phyloP scores from a whole-genome alignment of 2,113 vertebrate genomes.

The Columba janthina region DNA sequence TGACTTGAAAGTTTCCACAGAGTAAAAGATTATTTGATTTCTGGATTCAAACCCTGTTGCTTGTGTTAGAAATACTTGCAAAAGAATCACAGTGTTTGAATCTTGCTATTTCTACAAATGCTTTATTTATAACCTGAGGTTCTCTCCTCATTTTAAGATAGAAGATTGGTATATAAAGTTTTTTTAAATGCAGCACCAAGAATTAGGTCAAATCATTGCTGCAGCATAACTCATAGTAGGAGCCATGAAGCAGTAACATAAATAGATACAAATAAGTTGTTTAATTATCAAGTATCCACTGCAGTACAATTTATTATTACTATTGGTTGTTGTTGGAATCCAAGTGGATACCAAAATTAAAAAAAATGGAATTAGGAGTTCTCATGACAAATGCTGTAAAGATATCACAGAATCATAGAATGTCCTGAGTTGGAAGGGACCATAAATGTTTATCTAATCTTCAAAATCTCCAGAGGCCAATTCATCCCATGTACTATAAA shows the following conservation, averaged over 20 bases:
- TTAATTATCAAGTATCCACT: background rate
- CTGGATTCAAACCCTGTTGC: background rate
- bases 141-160: background rate
- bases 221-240: background rate
- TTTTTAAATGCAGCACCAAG: background rate
- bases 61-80: background rate
- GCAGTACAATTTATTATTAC: background rate
- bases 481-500: background rate
- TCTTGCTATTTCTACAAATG: background rate
- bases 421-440: background rate
- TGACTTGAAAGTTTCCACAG: background rate
- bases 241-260: background rate
- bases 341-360: background rate
- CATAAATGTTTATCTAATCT: background rate
- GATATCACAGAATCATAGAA: background rate
- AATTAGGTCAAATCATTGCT: conserved; percentile 1
- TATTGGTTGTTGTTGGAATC: background rate
- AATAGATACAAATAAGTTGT: background rate
- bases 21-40: conserved; percentile 20
- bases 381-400: background rate
- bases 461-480: too few species aligned
- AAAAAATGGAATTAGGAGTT: background rate
- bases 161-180: background rate
- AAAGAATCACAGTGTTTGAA: background rate
- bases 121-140: conserved; percentile 31